Percentiles rank a stretch among this genome's conserved stretches.
Conservation (phyloP, 1,140 invertebrate species). For the Acromyrmex echinatior region DNA sequence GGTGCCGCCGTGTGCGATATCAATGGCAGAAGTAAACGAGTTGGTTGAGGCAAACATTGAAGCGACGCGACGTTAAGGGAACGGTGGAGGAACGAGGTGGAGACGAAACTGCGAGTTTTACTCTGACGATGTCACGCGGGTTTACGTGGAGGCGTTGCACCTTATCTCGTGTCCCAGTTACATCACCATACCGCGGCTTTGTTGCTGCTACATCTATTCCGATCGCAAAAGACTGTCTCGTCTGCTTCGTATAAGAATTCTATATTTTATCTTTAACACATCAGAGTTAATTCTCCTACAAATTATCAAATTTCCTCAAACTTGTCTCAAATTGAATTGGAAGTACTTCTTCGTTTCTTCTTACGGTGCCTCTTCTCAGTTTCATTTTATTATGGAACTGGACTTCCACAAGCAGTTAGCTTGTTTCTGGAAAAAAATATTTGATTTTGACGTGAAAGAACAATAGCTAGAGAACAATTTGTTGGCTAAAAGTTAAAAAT, state of each 20-base stretch:
- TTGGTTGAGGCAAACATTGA: conserved; percentile 69
- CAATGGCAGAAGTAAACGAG: conserved; percentile 68
- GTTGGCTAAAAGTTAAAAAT: conserved; percentile 6
- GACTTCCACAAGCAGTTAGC: conserved; percentile 28
- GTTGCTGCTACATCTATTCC: conserved; percentile 67
- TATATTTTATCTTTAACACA: not conserved
- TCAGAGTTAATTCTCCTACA: not conserved
- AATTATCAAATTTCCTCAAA: not conserved
- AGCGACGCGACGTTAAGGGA: conserved; percentile 36
- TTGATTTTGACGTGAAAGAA: not conserved
- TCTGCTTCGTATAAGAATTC: not conserved
- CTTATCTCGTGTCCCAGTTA: conserved; percentile 77
- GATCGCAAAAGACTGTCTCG: conserved; percentile 35
- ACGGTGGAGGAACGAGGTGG: conserved; percentile 53
- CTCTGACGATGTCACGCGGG: conserved; percentile 68
- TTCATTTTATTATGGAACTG: conserved; percentile 54
- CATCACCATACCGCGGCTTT: conserved; percentile 69
- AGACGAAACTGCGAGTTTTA: conserved; percentile 62
- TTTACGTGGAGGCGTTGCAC: conserved; percentile 72
- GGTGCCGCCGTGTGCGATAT: conserved; percentile 68
- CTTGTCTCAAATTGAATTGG: not conserved
- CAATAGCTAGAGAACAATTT: not conserved
- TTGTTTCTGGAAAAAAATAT: conserved; percentile 50
- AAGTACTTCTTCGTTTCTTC: not conserved
- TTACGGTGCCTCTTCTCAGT: not conserved